Conservation (phyloP, 2,888 invertebrate genomes). For the Junonia oenone region DNA sequence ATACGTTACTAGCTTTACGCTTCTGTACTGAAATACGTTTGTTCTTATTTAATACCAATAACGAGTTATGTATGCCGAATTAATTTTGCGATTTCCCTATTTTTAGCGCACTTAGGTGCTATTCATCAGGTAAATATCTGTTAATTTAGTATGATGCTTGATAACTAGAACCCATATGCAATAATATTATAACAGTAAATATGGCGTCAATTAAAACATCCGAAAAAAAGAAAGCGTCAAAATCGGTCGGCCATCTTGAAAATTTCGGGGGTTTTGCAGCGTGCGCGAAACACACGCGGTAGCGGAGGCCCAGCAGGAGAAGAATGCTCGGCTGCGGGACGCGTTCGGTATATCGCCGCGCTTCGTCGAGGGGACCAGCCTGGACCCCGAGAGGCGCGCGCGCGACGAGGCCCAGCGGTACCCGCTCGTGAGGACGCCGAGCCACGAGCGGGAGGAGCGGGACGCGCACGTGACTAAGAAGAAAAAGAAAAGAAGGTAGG, state of each 20-base stretch:
- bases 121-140: constrained; percentile 70
- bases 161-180: constrained; percentile 1
- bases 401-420: constrained; percentile 80
- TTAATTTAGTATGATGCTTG: constrained; percentile 37
- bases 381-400: constrained; percentile 86
- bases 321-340: constrained; percentile 94
- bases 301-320: constrained; percentile 96
- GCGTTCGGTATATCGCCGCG: constrained; percentile 96
- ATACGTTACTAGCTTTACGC: constrained; percentile 29
- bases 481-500: constrained; percentile 86
- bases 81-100: constrained; percentile 53
- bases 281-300: constrained; percentile 97
- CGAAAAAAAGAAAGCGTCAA: too few species aligned
- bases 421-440: constrained; percentile 88
- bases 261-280: constrained; percentile 68
- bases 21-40: constrained; percentile 26
- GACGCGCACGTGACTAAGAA: constrained; percentile 78
- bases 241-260: constrained; percentile 30
- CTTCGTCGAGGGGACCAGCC: constrained; percentile 95
- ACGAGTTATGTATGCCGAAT: constrained; percentile 37
- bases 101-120: constrained; percentile 76
- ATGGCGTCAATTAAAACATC: too few species aligned
- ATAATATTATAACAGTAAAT: background rate
- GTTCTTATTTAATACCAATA: constrained; percentile 31
- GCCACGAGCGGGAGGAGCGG: constrained; percentile 78